Evolutionary conservation across 2,797 vertebrate genomes (phyloP), one percentile per base, ranked within the genome.

Genomic region (Cynopterus sphinx): DNA sequence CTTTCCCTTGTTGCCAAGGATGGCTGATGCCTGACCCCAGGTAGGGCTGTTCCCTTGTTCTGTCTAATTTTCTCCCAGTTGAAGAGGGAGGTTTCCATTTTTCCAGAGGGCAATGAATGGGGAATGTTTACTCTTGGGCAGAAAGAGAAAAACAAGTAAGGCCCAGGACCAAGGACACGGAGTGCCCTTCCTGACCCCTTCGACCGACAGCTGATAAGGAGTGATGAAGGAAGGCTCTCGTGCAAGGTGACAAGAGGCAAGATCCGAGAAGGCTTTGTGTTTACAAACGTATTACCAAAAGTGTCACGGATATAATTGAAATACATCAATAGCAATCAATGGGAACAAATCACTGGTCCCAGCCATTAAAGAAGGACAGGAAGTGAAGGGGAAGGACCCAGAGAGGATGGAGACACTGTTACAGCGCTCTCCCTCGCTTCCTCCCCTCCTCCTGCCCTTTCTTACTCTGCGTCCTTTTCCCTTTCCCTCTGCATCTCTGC

Each of bases 241-340:
- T 26, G 53, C 55, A 57, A 73, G 95, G 82, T 90, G 95, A 92
- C 82, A 70, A 78, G 87, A 93, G 73, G 15, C 46, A 61, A 92
- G 57, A 93, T 85, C 67, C 0, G 0, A 88, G 31, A 97, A 74
- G 89, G 21, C 94, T 96, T 97, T 98, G 96, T 94, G 95, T 98
- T 97, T 92, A 97, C 93, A 97, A 98, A 98, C 96, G 89, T 97
- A 93, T 97, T 98, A 97, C 94, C 97, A 61, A 83, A 96, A 94
- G 94, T 98, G 97, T 93, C 98, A 96, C 39, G 11, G 77, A 79
- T 96, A 92, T 96, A 98, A 97, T 91, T 97, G 97, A 84, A 98
- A 98, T 98, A 85, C 90, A 95, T 98, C 97, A 97, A 97, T 98
- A 98, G 97, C 2, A 1, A 97, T 98, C 67, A n/a, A 98, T 97